These are phyloP conservation scores for Botia almorhae DNA, from an alignment of 2,797 vertebrate genomes.

Conservation along the genomic window DNA sequence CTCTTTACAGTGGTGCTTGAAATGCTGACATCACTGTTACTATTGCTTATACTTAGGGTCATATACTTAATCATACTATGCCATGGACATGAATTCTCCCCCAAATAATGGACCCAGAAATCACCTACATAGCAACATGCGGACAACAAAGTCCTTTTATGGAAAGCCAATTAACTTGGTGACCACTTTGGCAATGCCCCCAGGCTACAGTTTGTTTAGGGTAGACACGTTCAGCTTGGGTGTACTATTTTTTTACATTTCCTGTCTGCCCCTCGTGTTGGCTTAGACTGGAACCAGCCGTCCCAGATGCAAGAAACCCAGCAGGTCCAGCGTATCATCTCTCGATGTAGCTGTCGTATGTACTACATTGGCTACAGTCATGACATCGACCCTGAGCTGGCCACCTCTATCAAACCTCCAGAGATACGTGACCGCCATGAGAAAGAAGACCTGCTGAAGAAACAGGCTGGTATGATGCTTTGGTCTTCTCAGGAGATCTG, in stretches of 20 bases:
- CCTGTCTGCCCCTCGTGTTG: not conserved
- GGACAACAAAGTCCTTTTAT: no score
- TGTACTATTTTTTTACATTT: no score
- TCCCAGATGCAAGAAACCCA: constrained; percentile 91
- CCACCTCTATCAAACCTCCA: constrained; percentile 95
- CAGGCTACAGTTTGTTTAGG: no score
- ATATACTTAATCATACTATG: no score
- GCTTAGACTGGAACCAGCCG: constrained; percentile 93
- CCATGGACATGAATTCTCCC: no score
- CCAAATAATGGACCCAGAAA: no score
- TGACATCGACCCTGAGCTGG: constrained; percentile 93
- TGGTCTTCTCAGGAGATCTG: not conserved
- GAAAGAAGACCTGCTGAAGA: constrained; percentile 96
- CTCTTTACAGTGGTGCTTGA: no score
- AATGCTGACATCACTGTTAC: not conserved
- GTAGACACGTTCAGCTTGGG: no score
- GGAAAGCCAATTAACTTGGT: no score
- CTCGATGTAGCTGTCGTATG: constrained; percentile 97
- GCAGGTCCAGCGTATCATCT: constrained; percentile 98
- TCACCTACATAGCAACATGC: no score
- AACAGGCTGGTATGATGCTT: constrained; percentile 86
- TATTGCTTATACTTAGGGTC: no score
- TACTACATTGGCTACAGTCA: constrained; percentile 99
- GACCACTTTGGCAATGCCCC: no score
- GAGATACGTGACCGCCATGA: constrained; percentile 87